phyloP scores from a whole-genome alignment of 2,113 vertebrate species.

The Vidua macroura region DNA sequence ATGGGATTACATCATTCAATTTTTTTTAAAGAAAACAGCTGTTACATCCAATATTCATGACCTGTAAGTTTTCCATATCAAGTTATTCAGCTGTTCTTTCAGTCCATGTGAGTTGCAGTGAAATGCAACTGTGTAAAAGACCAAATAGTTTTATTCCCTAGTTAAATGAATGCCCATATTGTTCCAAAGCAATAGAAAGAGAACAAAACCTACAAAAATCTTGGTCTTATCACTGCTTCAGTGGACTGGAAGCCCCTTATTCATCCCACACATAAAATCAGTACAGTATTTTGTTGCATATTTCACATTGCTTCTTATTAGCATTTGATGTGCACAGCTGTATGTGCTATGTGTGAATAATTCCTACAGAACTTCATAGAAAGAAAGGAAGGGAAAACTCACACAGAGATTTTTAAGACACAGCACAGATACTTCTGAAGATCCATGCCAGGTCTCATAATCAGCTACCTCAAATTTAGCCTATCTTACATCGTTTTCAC shows the following conservation, averaged over 20 bases:
- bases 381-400: background rate
- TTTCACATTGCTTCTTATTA: background rate
- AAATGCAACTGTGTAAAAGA: constrained; percentile 44
- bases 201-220: constrained; percentile 23
- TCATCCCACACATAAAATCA: background rate
- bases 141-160: constrained; percentile 37
- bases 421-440: background rate
- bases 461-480: background rate
- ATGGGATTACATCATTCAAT: constrained; percentile 72
- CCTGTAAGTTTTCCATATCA: constrained; percentile 66
- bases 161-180: background rate
- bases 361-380: background rate
- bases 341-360: background rate
- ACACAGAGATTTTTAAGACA: background rate
- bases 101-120: constrained; percentile 36
- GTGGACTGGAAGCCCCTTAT: background rate
- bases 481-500: background rate
- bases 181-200: background rate
- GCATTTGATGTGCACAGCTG: background rate
- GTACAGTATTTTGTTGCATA: background rate
- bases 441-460: background rate
- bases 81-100: constrained; percentile 75
- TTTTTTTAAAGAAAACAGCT: constrained; percentile 68
- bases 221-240: constrained; percentile 60
- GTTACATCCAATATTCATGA: constrained; percentile 70